Evolutionary conservation across 2,797 vertebrate species (phyloP), one percentile per base, ranked within the genome.

Genomic region (Pogonophryne albipinna): DNA sequence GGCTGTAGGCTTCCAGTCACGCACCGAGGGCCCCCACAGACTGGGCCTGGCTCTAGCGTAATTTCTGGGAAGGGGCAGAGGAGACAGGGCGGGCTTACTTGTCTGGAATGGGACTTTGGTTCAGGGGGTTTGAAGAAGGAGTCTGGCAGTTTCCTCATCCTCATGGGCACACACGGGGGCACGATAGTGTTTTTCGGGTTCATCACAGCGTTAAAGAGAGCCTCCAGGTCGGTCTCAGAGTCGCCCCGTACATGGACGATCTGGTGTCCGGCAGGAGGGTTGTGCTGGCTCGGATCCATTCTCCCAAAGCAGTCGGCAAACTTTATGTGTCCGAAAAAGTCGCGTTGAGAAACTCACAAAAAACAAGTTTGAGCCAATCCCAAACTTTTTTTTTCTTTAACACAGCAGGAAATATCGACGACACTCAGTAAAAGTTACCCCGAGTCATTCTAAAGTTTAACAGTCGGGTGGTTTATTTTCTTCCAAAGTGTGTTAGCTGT

Each of bases 101-200:
- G 97, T 93, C 97, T 96, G 91, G 97, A 99, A 94, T 98, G 97
- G 80, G 97, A 96, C 90, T 98, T 98, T 89, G 98, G 97, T 91
- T 98, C 98, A 4, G 97, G 98, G 49, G 97, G 98, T 88, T 98
- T 98, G 94, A 99, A 99, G 96, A 99, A 99, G 87, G 97, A 99
- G 91, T 99, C 97, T 58, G 97, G 98, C 66, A 99, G 95, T 79
- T 99, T 98, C 85, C 97, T 96, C 92, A 98, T 95, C 94, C 97
- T 94, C 98, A 99, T 99, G 73, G 98, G 98, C 66, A 99, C 94
- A 1, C 96, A 97, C 41, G 96, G 96, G 52, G 97, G 97, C 53
- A 98, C 90, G 85, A 96, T 96, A 71, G 96, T 94, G 84, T 91
- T 96, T 89, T 98, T 99, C 88, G 97, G 97, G 96, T 99, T 99